Conservation (phyloP, 2,797 vertebrate species). For the Lutjanus argentimaculatus region DNA sequence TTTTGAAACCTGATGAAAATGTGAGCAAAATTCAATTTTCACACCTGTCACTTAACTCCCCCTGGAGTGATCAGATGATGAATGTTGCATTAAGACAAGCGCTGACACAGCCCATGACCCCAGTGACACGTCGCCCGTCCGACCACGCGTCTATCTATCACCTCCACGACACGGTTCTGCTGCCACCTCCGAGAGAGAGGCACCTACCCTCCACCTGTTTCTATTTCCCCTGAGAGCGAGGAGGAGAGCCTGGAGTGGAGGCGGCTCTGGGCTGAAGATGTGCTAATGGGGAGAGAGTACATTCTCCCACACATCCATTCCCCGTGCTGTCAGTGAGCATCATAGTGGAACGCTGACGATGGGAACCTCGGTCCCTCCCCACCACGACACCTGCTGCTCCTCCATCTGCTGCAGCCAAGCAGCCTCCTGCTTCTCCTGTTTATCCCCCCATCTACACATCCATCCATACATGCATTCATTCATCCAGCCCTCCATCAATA, state of each 20-base stretch:
- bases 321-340: slow-evolving; percentile 93
- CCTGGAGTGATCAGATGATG: slow-evolving; percentile 51
- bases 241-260: slow-evolving; percentile 39
- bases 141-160: slow-evolving; percentile 54
- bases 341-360: slow-evolving; percentile 88
- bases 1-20: slow-evolving; percentile 26
- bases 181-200: slow-evolving; percentile 1
- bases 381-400: slow-evolving; percentile 93
- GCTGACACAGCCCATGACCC: slow-evolving; percentile 41
- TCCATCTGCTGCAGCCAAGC: slow-evolving; percentile 91
- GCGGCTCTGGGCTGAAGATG: slow-evolving; percentile 73
- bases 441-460: slow-evolving; percentile 59
- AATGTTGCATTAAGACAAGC: slow-evolving; percentile 48
- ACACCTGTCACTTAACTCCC: slow-evolving; percentile 23
- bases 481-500: slow-evolving; percentile 13
- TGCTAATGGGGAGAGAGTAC: slow-evolving; percentile 90
- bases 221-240: slow-evolving; percentile 43
- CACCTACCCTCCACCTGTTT: slow-evolving; percentile 34
- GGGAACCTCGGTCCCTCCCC: slow-evolving; percentile 89
- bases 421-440: slow-evolving; percentile 84
- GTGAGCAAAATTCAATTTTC: slow-evolving; percentile 54
- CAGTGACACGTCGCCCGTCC: slow-evolving; percentile 36
- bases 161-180: neutral
- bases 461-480: slow-evolving; percentile 51
- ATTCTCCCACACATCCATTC: slow-evolving; percentile 90